Base-by-base conservation (phyloP, 92 coral and sea anemone genomes). In the Epizoanthus illoricatus region DNA sequence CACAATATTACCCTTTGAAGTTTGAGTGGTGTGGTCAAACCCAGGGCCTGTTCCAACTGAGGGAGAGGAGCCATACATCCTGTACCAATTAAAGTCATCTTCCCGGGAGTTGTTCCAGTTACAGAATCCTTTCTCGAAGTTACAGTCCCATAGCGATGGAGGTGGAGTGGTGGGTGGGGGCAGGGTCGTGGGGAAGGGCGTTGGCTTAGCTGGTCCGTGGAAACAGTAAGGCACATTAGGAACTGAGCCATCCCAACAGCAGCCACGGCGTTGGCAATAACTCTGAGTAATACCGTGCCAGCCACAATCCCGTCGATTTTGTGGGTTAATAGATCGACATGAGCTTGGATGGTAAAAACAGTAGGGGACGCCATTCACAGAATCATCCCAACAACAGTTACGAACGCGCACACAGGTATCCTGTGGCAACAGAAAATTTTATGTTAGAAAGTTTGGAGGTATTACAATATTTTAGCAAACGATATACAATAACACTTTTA, bases 281-380 rank as follows among this genome's bases (percentile, higher is more conserved):
- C 67, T 45, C 39, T 89, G 88, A 23, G 85, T 69, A 18, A 93
- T 93, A 24, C 97, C 91, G 54, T 28, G 63, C 74, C 69, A 93
- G 23, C 97, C 97, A 47, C 97, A 93, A 36, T 88, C 85, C 24
- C 90, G 93, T 16, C 97, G 90, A 45, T 23, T 83, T 18, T 71
- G 84, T 7, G 97, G 93, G 21, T 84, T 76, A 80, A 96, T 81
- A 11, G 94, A 93, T 39, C 76, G 74, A 84, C 99, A 96, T 0
- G 98, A 92, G 64, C 98, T 94, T 0, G 99, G 99, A 79, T 96
- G 99, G 68, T 91, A 90, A 90, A 93, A 96, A 79, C 99, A 96
- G 58, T 79, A 90, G 1, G 99, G 99, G 7, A 83, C 99, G 33
- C 92, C 89, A 16, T 88, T 85, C 23, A 93, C 94, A 59, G 97